Base-by-base conservation (phyloP, 2,888 invertebrate species). In the Sphaerolaimus hirsutus region DNA sequence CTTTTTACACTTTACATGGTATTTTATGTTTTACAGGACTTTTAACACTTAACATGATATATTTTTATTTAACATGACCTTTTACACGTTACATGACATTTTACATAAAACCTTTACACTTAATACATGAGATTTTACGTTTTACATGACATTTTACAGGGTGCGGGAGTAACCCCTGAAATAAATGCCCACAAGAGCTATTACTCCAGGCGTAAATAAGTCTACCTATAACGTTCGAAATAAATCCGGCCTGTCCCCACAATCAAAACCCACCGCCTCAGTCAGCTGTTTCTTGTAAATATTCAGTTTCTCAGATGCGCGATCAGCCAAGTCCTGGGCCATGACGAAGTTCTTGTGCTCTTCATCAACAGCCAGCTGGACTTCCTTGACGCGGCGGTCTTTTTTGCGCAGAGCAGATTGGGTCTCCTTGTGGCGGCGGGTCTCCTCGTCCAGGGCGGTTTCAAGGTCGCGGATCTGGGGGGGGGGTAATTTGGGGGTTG, bases 331-430 rank as follows among this genome's bases (percentile, higher is more conserved):
- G 67, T 89, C 89, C 68, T 86, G 84, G 58, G 89, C 76, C 61
- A 91, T 73, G 55, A 77, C 71, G 62, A 87, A 80, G 71, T 83
- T 86, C 77, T 86, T 87, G 70, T 87, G 80, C 70, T 91, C 89
- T 68, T 91, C 89, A 69, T 89, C 89, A 63, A 81, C 56, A 68
- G 84, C 83, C 60, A 87, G 78, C 71, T 86, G 76, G 54, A 89
- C 77, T 69, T 89, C 89, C 74, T 91, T 89, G 64, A 89, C 78
- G 63, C 78, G 77, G 63, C 87, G 82, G 67, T 91, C 89, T 77
- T 91, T 91, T 76, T 91, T 91, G 71, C 89, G 81, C 64, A 89
- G 74, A 67, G 87, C 84, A 75, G 87, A 87, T 68, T 87, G 82
- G 62, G 87, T 86, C 70, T 91, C 89, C 57, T 84, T 79, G 71